Conservation (phyloP, 2,797 vertebrate genomes). For the Danionella dracula region DNA sequence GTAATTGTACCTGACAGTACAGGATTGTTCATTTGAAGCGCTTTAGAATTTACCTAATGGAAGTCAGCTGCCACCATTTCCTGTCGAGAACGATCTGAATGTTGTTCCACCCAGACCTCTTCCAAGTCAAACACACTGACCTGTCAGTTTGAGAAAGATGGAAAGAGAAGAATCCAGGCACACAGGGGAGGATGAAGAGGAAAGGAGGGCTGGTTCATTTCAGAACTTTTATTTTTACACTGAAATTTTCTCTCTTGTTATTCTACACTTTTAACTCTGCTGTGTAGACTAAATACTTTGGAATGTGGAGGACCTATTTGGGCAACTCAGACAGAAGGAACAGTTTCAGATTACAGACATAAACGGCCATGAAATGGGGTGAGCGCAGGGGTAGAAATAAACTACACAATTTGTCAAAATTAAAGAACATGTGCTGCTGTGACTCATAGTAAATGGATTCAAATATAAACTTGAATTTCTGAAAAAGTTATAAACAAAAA, state of each 20-base stretch:
- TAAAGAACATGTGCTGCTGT: constrained; percentile 3
- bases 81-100: constrained; percentile 50
- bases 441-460: neutral
- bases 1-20: constrained; percentile 52
- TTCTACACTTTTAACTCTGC: constrained; percentile 54
- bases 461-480: neutral
- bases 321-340: constrained; percentile 15
- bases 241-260: constrained; percentile 49
- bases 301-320: constrained; percentile 39
- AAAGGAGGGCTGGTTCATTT: constrained; percentile 27
- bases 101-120: constrained; percentile 52
- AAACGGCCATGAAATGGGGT: constrained; percentile 8
- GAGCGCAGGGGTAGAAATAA: constrained; percentile 13
- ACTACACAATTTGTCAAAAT: constrained; percentile 24
- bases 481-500: neutral
- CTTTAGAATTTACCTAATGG: constrained; percentile 49
- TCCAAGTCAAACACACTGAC: constrained; percentile 59
- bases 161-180: constrained; percentile 38
- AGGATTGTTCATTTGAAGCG: constrained; percentile 41
- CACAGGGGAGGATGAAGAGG: constrained; percentile 14
- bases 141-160: constrained; percentile 48
- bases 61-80: constrained; percentile 61
- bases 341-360: constrained; percentile 30
- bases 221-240: constrained; percentile 45
- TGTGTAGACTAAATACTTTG: constrained; percentile 43